phyloP scores from a whole-genome alignment of 2,113 vertebrate genomes.

The Hippopotamus amphibius region DNA sequence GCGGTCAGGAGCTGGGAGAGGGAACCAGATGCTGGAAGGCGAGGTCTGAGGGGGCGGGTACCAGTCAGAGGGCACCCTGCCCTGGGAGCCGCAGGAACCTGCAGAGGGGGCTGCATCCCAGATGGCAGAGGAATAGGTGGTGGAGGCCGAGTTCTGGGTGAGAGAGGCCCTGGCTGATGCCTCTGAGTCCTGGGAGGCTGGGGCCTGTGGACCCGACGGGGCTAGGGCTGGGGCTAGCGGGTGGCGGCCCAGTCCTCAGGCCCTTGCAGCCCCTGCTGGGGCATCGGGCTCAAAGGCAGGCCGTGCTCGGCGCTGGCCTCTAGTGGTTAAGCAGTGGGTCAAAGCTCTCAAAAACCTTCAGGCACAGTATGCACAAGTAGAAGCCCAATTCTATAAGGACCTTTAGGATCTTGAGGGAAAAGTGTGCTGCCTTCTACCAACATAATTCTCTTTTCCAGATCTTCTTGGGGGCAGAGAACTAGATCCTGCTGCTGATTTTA shows the following conservation, averaged over 20 bases:
- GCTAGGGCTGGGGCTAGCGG: background rate
- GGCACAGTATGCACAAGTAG: background rate
- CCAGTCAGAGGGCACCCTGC: no score
- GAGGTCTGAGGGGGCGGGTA: background rate
- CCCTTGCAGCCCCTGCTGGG: background rate
- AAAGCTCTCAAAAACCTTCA: background rate
- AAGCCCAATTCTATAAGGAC: background rate
- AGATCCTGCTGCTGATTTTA: background rate
- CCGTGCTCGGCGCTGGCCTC: background rate
- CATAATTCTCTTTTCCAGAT: background rate
- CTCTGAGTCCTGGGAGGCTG: background rate
- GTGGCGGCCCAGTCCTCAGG: no score
- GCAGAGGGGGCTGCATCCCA: background rate
- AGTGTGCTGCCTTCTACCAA: background rate
- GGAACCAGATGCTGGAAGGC: background rate
- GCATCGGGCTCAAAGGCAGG: background rate
- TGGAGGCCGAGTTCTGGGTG: background rate
- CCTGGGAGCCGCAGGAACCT: background rate
- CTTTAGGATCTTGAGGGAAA: background rate
- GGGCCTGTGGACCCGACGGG: accelerated
- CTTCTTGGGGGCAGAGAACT: background rate
- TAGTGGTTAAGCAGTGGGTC: background rate
- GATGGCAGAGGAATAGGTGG: background rate
- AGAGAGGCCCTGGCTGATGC: background rate
- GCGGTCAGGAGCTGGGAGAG: background rate